These are phyloP conservation scores for Penaeus monodon DNA, from an alignment of 2,888 invertebrate genomes.

Conservation along the genomic window DNA sequence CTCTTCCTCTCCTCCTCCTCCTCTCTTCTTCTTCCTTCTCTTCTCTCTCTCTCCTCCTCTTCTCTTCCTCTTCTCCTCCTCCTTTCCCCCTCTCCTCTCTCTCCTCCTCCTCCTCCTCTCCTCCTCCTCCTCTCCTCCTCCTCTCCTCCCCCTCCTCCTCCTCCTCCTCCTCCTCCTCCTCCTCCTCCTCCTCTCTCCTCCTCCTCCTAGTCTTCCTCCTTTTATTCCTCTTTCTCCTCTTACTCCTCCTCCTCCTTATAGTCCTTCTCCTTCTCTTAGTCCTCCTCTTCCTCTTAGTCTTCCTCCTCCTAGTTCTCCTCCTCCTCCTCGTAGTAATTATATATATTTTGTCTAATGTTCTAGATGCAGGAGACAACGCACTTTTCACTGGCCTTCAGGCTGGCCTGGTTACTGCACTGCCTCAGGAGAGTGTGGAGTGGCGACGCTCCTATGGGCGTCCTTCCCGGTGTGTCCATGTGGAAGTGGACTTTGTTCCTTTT, in stretches of 20 bases:
- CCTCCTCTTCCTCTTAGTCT: not conserved
- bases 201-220: too few species aligned
- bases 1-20: not conserved
- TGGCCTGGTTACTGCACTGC: conserved; percentile 82
- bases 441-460: conserved; percentile 89
- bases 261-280: not conserved
- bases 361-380: conserved; percentile 87
- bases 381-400: conserved; percentile 86
- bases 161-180: conserved; percentile 18
- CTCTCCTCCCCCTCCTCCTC: not conserved
- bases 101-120: not conserved
- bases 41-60: not conserved
- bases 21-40: too few species aligned
- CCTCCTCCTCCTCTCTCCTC: not conserved
- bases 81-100: not conserved
- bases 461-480: conserved; percentile 74
- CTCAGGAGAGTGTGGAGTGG: conserved; percentile 92
- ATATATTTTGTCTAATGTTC: conserved; percentile 8
- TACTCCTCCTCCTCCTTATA: not conserved
- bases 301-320: not conserved
- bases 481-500: conserved; percentile 71
- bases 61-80: not conserved
- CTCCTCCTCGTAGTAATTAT: not conserved
- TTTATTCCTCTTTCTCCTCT: not conserved
- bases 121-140: not conserved